A percentile compares a stretch with the other conserved stretches of the same genome.
phyloP scores from a whole-genome alignment of 2,113 vertebrate species.

The Stigmatopora argus region DNA sequence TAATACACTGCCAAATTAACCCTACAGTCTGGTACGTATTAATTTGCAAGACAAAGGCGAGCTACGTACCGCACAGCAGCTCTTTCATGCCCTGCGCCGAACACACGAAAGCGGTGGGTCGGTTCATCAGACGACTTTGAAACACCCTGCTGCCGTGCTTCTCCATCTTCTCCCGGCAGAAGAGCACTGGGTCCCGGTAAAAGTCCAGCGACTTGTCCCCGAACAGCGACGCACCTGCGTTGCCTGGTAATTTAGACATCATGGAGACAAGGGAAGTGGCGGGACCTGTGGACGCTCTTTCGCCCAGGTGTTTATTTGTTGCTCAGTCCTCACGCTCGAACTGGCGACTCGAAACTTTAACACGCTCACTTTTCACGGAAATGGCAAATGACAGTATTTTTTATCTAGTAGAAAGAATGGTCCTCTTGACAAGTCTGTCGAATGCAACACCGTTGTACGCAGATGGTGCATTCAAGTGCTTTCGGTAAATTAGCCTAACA shows the following conservation, averaged over 20 bases:
- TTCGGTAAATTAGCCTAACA: conserved; percentile 3
- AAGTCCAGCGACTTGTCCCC: conserved; percentile 66
- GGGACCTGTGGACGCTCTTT: neutral
- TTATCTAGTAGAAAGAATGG: no score
- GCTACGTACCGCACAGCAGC: conserved; percentile 50
- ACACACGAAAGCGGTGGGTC: conserved; percentile 61
- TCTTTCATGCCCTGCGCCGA: conserved; percentile 54
- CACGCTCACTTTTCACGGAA: neutral
- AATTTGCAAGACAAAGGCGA: neutral
- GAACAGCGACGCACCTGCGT: conserved; percentile 53
- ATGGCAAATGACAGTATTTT: neutral
- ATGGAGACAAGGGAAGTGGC: no score
- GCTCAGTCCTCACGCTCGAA: neutral
- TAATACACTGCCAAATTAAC: neutral
- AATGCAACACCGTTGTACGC: neutral
- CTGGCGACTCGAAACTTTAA: neutral
- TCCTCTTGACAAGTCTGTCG: no score
- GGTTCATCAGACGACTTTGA: conserved; percentile 58
- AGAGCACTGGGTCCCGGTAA: conserved; percentile 60
- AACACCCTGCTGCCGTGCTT: conserved; percentile 58
- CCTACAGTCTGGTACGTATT: neutral
- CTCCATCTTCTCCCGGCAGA: conserved; percentile 50
- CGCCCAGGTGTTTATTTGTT: neutral
- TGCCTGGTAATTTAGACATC: conserved; percentile 63
- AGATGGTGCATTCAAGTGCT: conserved; percentile 29